Evolutionary conservation across 92 coral and sea anemone species (phyloP).

Genomic region (Porites rus): DNA sequence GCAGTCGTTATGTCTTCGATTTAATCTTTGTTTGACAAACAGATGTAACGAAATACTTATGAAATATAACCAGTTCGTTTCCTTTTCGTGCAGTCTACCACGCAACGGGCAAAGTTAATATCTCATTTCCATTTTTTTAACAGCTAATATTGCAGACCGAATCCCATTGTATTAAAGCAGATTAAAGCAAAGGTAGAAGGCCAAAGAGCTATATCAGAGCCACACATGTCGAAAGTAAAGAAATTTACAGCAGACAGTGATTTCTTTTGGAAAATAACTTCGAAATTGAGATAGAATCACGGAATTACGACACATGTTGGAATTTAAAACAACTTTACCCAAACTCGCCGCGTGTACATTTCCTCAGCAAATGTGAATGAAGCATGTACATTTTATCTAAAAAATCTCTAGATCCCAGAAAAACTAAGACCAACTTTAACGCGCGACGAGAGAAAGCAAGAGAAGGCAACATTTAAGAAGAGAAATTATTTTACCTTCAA

Average conservation of each 20-base stretch:
- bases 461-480: not conserved
- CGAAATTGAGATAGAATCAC: not conserved
- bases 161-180: not conserved
- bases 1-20: not conserved
- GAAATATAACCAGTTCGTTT: not conserved
- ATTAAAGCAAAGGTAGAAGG: not conserved
- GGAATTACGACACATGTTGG: not conserved
- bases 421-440: not conserved
- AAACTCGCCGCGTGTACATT: constrained; percentile 12
- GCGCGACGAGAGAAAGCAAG: not conserved
- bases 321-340: not conserved
- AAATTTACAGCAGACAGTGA: not conserved
- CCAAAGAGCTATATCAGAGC: constrained; percentile 3
- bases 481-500: constrained; percentile 9
- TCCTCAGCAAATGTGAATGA: not conserved
- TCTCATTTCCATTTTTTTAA: constrained; percentile 11
- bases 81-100: constrained; percentile 23
- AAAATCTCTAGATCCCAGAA: not conserved
- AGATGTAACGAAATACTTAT: not conserved
- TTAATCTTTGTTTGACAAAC: not conserved
- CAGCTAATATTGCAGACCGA: too few relatives aligned
- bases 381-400: not conserved
- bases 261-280: not conserved
- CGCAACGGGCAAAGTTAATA: constrained; percentile 1
- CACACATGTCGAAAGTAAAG: not conserved